Evolutionary conservation across 2,113 vertebrate genomes (phyloP).

Genomic region (Hoplias malabaricus): DNA sequence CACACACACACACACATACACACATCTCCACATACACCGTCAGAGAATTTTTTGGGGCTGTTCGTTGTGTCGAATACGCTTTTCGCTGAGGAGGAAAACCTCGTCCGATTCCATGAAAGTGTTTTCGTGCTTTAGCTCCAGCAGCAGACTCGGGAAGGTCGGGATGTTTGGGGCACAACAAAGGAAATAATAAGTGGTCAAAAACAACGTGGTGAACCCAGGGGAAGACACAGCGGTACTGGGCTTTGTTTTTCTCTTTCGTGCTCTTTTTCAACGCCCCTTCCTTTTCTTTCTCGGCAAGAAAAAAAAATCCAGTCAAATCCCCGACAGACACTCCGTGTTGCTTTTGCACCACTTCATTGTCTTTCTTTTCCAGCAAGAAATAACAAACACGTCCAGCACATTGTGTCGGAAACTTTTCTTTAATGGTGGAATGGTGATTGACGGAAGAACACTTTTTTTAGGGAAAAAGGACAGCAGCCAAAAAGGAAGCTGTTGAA

Average conservation of each 20-base stretch:
- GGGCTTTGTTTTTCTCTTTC: slow-evolving; percentile 41
- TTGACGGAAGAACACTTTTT: slow-evolving; percentile 34
- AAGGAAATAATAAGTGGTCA: slow-evolving; percentile 78
- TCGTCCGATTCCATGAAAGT: slow-evolving; percentile 8
- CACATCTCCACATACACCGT: slow-evolving; percentile 54
- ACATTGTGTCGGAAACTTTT: slow-evolving; percentile 67
- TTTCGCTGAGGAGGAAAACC: neutral
- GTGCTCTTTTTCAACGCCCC: slow-evolving; percentile 48
- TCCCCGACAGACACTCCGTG: slow-evolving; percentile 58
- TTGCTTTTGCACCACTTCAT: slow-evolving; percentile 50
- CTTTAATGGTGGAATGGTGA: slow-evolving; percentile 47
- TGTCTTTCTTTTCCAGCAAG: slow-evolving; percentile 42
- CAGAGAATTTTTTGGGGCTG: slow-evolving; percentile 55
- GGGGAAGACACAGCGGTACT: slow-evolving; percentile 67
- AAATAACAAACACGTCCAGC: slow-evolving; percentile 27
- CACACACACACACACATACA: slow-evolving; percentile 36
- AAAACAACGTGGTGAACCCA: slow-evolving; percentile 75
- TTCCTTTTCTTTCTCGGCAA: slow-evolving; percentile 50
- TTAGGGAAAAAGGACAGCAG: slow-evolving; percentile 26
- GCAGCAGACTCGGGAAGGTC: slow-evolving; percentile 43
- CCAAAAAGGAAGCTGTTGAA: slow-evolving; percentile 44
- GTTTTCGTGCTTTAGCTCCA: neutral
- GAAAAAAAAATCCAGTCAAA: slow-evolving; percentile 53
- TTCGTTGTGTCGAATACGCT: neutral
- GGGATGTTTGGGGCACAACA: slow-evolving; percentile 74